Evolutionary conservation across 2,797 vertebrate genomes (phyloP).

Genomic region (Smutsia temminckii): DNA sequence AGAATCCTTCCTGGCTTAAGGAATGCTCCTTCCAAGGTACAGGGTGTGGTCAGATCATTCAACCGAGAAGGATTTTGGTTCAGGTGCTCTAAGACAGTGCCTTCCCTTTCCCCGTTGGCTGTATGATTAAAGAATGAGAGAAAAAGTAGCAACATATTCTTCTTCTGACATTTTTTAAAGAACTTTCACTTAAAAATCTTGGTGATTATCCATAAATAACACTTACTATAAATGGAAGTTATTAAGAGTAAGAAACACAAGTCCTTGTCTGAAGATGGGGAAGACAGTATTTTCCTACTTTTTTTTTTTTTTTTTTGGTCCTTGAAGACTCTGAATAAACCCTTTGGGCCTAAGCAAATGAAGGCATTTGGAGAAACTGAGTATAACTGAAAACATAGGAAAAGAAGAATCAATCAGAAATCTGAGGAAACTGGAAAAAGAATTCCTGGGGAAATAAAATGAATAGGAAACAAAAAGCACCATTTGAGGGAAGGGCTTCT

Average conservation of each 20-base stretch:
- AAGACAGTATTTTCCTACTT: neutral
- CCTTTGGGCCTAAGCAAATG: neutral
- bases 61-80: neutral
- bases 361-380: neutral
- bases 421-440: neutral
- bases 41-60: neutral
- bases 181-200: neutral
- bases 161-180: neutral
- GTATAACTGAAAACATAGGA: neutral
- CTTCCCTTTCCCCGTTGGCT: neutral
- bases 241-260: neutral
- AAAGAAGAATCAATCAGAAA: neutral
- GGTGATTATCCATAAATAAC: neutral
- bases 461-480: neutral
- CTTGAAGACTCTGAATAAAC: neutral
- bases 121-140: neutral
- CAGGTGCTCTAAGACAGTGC: too few relatives aligned
- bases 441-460: neutral
- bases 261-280: neutral
- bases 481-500: rapidly evolving
- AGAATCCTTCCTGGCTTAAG: neutral
- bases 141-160: neutral
- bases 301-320: neutral
- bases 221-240: neutral
- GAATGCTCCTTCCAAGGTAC: neutral